phyloP scores from a whole-genome alignment of 2,888 invertebrate genomes.

The Eustalomyia histrio region DNA sequence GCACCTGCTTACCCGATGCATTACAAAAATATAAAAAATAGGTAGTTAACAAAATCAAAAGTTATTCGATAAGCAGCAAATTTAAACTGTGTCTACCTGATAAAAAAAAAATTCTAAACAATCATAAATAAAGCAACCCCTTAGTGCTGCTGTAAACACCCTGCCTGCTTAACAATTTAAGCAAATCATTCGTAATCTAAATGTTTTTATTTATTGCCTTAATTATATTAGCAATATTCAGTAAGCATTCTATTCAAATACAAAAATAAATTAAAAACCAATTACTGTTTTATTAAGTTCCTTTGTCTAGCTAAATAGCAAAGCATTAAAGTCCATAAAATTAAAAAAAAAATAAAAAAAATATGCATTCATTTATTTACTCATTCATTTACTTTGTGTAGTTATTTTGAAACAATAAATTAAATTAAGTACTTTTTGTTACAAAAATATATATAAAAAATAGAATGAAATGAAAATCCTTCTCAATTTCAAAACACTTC shows the following conservation, averaged over 20 bases:
- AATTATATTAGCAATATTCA: neutral
- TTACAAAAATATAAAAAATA: too few relatives aligned
- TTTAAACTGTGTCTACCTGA: too few relatives aligned
- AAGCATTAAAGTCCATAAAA: neutral
- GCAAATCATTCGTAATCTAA: neutral
- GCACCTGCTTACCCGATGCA: too few relatives aligned
- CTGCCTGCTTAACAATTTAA: too few relatives aligned
- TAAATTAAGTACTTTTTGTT: constrained; percentile 53
- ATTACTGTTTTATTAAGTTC: constrained; percentile 42
- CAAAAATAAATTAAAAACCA: constrained; percentile 30
- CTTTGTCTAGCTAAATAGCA: constrained; percentile 24
- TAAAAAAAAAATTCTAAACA: too few relatives aligned
- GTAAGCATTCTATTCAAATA: neutral
- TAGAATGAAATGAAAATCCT: constrained; percentile 22
- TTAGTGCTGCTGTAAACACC: too few relatives aligned
- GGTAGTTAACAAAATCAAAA: too few relatives aligned
- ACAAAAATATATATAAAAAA: neutral
- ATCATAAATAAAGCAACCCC: too few relatives aligned
- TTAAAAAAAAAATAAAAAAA: neutral
- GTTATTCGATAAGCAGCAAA: too few relatives aligned
- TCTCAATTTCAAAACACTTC: constrained; percentile 26
- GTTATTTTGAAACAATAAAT: constrained; percentile 62
- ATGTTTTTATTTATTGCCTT: neutral
- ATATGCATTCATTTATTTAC: constrained; percentile 6
- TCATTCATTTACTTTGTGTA: constrained; percentile 27